Evolutionary conservation across 2,888 invertebrate genomes (phyloP), one percentile per base, ranked within the genome.

Genomic region (Globia sparganii): DNA sequence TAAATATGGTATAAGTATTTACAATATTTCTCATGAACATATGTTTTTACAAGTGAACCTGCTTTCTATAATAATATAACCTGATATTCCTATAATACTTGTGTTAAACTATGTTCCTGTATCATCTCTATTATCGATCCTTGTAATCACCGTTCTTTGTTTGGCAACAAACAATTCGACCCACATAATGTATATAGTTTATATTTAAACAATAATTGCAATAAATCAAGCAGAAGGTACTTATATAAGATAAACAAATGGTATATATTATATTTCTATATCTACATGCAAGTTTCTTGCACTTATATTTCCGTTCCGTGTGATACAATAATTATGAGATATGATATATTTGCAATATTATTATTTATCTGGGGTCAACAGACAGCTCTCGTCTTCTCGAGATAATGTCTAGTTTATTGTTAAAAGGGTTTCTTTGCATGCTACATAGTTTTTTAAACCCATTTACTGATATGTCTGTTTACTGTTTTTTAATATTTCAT

Each of bases 341-440:
- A 93, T 92, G 88, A 81, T 78, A 78, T 81, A 80, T 85, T 81
- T 90, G 80, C 89, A 90, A 88, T 83, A 84, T 72, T 87, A 62
- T 66, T 90, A 89, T 92, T 91, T 93, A 94, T 95, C 93, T 91
- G 88, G 91, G 95, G 94, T 95, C 94, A 95, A 92, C 88, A 93
- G 78, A 92, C 92, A 83, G 69, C 72, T 85, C 89, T 90, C 90
- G 89, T 91, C 91, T 91, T 86, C 79, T 82, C 69, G 71, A 77
- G 90, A 93, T 94, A 92, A 90, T 88, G 86, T 83, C 84, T 90
- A 91, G 91, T 93, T 93, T 92, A 93, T 93, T 79, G 72, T 77
- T 79, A 59, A 71, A 67, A 65, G 73, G 73, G 69, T 72, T 85
- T 84, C 81, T 64, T 86, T 83, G 76, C 81, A 81, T 37, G n/a